Conservation (phyloP, 37 sponge, comb jelly and placozoan species). For the Beroe ovata region DNA sequence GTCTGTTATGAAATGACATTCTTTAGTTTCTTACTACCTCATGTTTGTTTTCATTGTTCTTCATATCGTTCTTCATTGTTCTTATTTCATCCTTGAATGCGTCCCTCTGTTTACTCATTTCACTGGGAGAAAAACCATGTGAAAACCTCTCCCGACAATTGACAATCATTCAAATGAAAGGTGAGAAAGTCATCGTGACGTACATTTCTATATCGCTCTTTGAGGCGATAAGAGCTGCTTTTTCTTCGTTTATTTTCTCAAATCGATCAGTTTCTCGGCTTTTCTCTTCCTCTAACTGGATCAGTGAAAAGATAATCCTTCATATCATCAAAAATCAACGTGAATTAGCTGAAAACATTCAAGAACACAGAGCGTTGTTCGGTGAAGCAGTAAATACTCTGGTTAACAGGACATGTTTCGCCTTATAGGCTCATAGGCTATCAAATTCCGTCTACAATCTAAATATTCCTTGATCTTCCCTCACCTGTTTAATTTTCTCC, state of each 20-base stretch:
- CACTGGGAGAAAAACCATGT: too few species aligned
- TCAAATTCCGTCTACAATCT: too few species aligned
- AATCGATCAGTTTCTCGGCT: not conserved
- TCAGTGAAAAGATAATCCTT: not conserved
- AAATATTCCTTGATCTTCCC: too few species aligned
- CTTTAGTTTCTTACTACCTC: constrained; percentile 41
- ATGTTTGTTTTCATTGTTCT: constrained; percentile 57
- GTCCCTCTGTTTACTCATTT: constrained; percentile 40
- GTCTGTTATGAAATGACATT: too few species aligned
- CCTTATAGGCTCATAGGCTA: not conserved
- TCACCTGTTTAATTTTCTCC: constrained; percentile 46
- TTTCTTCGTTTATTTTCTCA: constrained; percentile 9
- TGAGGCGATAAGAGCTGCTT: not conserved
- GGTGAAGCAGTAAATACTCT: too few species aligned
- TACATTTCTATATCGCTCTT: constrained; percentile 49
- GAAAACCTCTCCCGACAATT: too few species aligned
- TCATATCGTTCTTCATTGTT: constrained; percentile 50
- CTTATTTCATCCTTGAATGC: constrained; percentile 58
- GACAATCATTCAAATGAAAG: too few species aligned
- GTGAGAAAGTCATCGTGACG: not conserved
- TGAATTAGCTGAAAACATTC: not conserved
- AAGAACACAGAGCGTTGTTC: too few species aligned
- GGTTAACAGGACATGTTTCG: too few species aligned
- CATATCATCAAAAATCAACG: not conserved
- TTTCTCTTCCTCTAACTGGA: constrained; percentile 58